Evolutionary conservation across 1,140 invertebrate genomes (phyloP).

Genomic region (Nilaparvata lugens): DNA sequence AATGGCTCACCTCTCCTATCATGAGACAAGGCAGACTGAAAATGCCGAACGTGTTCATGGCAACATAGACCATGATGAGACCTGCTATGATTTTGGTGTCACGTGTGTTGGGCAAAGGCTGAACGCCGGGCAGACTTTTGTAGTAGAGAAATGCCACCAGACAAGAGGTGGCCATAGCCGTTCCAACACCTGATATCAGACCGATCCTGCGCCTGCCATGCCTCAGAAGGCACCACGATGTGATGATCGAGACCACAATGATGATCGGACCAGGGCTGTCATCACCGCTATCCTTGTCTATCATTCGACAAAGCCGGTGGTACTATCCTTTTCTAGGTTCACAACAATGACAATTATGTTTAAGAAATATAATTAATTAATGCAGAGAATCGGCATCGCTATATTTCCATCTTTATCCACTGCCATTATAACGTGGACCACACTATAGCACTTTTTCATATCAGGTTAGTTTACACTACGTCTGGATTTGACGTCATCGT

Average conservation of each 20-base stretch:
- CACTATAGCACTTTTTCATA: too few species aligned
- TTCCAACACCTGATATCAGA: constrained; percentile 52
- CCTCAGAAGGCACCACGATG: constrained; percentile 49
- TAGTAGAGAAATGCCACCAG: constrained; percentile 45
- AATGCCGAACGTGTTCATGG: constrained; percentile 57
- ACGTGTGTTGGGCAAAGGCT: background rate
- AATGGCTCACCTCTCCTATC: constrained; percentile 54
- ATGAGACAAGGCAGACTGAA: constrained; percentile 59
- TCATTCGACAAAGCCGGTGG: too few species aligned
- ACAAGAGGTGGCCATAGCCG: constrained; percentile 45
- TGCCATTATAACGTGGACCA: too few species aligned
- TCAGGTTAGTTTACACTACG: too few species aligned
- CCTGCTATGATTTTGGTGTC: constrained; percentile 39
- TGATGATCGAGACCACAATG: constrained; percentile 49
- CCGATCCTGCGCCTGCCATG: constrained; percentile 51
- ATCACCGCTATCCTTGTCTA: too few species aligned
- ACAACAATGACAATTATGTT: too few species aligned
- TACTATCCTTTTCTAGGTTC: too few species aligned
- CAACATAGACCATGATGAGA: constrained; percentile 52
- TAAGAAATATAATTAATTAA: too few species aligned
- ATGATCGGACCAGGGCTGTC: constrained; percentile 50
- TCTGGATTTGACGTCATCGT: too few species aligned
- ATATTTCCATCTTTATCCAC: too few species aligned
- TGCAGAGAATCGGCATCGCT: too few species aligned
- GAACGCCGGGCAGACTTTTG: constrained; percentile 31